These are phyloP conservation scores for Speoplatyrhinus poulsoni DNA, from an alignment of 2,113 vertebrate species.

Conservation along the genomic window DNA sequence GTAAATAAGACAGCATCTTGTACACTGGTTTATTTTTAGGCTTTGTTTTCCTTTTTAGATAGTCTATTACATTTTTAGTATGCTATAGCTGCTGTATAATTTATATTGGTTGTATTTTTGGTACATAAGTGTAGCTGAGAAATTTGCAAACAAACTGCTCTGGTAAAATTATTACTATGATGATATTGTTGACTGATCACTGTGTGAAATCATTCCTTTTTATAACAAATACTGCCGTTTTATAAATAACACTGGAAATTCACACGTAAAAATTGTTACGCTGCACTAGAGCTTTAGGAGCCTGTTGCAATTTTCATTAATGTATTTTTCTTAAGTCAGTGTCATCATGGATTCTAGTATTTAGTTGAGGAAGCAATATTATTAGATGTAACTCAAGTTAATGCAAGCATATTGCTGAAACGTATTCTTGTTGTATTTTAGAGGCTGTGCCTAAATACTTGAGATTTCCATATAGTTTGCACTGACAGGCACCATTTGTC, in stretches of 20 bases:
- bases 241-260: conserved; percentile 69
- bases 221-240: conserved; percentile 50
- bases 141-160: conserved; percentile 43
- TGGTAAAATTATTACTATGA: conserved; percentile 30
- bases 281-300: conserved; percentile 70
- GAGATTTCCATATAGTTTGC: conserved; percentile 22
- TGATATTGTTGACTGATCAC: conserved; percentile 50
- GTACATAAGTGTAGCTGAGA: conserved; percentile 55
- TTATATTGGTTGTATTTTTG: conserved; percentile 63
- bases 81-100: conserved; percentile 66
- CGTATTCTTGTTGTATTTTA: conserved; percentile 29
- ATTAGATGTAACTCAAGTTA: conserved; percentile 12
- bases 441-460: conserved; percentile 31
- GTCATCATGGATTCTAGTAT: conserved; percentile 34
- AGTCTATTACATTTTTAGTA: conserved; percentile 51
- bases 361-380: conserved; percentile 6
- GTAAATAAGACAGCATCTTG: conserved; percentile 62
- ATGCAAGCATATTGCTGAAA: conserved; percentile 22
- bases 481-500: conserved; percentile 12
- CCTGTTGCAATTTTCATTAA: conserved; percentile 60
- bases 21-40: conserved; percentile 70
- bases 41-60: conserved; percentile 54
- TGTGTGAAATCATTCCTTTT: conserved; percentile 63
- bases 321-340: conserved; percentile 38
- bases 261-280: conserved; percentile 57